These are phyloP conservation scores for Sipha maydis DNA, from an alignment of 2,888 invertebrate species.

Conservation along the genomic window DNA sequence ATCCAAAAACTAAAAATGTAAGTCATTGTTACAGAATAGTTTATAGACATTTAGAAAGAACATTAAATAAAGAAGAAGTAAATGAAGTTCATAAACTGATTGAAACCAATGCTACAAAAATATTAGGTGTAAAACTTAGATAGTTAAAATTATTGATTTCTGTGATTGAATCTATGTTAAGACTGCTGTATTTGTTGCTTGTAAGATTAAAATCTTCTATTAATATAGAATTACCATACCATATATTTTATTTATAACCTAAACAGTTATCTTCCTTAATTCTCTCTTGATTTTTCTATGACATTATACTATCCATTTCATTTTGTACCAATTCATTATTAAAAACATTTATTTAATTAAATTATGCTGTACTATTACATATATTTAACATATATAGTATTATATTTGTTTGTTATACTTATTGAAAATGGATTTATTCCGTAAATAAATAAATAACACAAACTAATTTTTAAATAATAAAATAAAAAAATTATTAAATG, in stretches of 20 bases:
- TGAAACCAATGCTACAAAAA: constrained; percentile 70
- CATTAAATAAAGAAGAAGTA: constrained; percentile 87
- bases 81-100: constrained; percentile 84
- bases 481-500: no score
- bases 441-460: no score
- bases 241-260: not conserved
- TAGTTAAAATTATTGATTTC: constrained; percentile 16
- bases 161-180: not conserved
- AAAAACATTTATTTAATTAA: no score
- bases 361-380: no score
- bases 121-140: constrained; percentile 52
- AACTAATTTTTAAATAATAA: no score
- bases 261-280: no score
- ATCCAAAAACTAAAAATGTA: constrained; percentile 82
- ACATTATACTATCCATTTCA: no score
- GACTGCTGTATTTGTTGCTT: constrained; percentile 28
- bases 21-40: constrained; percentile 93
- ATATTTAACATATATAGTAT: no score
- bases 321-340: no score
- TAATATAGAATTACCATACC: not conserved
- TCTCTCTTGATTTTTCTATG: no score
- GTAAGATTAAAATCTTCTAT: not conserved
- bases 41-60: constrained; percentile 92
- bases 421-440: no score
- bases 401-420: no score